phyloP scores from a whole-genome alignment of 2,113 vertebrate genomes.

The Poicephalus gulielmi region DNA sequence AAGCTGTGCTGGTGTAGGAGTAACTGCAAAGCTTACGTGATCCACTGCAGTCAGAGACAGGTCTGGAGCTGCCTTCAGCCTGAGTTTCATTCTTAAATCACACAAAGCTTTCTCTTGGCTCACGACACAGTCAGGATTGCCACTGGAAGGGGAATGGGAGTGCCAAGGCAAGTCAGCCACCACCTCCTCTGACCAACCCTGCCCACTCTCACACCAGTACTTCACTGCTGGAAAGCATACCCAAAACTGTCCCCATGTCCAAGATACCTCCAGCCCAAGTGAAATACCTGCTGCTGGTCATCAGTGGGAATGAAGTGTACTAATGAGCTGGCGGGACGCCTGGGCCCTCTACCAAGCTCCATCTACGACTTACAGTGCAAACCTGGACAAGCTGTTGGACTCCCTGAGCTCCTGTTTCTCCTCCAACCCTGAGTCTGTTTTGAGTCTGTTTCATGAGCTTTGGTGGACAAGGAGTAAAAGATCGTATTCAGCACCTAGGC shows the following conservation, averaged over 20 bases:
- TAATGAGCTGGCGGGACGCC: neutral
- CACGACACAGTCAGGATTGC: neutral
- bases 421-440: neutral
- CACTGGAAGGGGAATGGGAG: neutral
- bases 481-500: too few relatives aligned
- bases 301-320: neutral
- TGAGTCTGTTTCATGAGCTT: neutral
- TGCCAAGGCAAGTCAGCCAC: neutral
- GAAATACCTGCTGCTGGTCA: neutral
- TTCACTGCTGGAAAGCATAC: accelerated
- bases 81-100: neutral
- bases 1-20: neutral
- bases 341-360: neutral
- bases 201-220: neutral
- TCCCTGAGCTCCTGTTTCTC: neutral
- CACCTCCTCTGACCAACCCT: neutral
- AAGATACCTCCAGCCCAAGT: neutral
- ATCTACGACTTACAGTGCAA: neutral
- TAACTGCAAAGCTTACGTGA: neutral
- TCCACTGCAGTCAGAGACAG: neutral
- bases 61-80: neutral
- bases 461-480: neutral
- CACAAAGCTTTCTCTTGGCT: neutral
- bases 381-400: neutral
- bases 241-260: neutral